These are phyloP conservation scores for Hydrozoanthus gracilis DNA, from an alignment of 92 coral and sea anemone genomes.

Conservation along the genomic window DNA sequence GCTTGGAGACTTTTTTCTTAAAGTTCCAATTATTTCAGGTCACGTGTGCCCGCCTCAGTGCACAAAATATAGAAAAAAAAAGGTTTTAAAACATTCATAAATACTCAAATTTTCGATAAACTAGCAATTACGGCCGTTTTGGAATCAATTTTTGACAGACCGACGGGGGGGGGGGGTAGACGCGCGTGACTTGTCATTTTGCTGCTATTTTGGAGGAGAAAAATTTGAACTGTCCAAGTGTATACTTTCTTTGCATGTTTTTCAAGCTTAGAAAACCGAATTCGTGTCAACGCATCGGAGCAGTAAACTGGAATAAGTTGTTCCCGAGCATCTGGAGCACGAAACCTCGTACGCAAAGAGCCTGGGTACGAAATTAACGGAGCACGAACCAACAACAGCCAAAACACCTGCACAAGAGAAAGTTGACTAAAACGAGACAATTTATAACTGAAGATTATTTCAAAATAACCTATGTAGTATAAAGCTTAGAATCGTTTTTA, in stretches of 20 bases:
- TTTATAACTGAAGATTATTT: not conserved
- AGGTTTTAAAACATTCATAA: too few species aligned
- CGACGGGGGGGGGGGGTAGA: constrained; percentile 53
- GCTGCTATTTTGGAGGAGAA: too few species aligned
- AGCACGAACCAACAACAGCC: not conserved
- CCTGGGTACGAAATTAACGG: not conserved
- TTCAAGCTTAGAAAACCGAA: too few species aligned
- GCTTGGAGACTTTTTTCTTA: too few species aligned
- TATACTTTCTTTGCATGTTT: too few species aligned
- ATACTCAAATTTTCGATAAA: too few species aligned
- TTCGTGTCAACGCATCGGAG: constrained; percentile 75
- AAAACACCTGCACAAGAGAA: constrained; percentile 1
- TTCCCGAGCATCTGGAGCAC: not conserved
- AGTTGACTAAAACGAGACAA: not conserved
- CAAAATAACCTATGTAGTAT: not conserved
- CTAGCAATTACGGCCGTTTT: too few species aligned
- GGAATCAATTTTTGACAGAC: constrained; percentile 42
- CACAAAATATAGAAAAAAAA: too few species aligned
- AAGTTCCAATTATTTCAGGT: too few species aligned
- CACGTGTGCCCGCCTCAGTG: too few species aligned
- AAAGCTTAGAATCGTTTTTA: not conserved
- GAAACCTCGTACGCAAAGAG: not conserved
- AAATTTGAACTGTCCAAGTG: too few species aligned
- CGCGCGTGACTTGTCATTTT: too few species aligned
- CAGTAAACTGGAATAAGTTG: constrained; percentile 34